These are phyloP conservation scores for Drosophila longiperda DNA, from an alignment of 2,888 invertebrate genomes.

Conservation along the genomic window DNA sequence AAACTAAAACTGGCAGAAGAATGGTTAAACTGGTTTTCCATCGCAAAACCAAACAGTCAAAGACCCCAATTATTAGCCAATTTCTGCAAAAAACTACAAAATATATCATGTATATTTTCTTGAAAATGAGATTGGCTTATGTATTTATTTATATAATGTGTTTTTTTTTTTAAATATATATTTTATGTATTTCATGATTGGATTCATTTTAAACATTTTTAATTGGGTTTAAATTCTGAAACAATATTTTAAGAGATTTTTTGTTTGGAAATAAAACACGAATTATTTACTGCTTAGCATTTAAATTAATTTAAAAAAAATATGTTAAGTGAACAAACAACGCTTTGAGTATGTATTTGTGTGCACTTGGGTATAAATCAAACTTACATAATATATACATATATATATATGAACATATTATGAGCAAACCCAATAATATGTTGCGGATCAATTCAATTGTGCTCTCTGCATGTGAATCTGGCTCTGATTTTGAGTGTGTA, in stretches of 20 bases:
- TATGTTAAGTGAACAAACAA: neutral
- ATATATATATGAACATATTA: neutral
- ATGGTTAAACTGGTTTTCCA: conserved; percentile 24
- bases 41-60: neutral
- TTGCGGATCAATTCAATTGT: neutral
- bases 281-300: neutral
- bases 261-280: neutral
- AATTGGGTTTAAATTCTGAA: neutral
- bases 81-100: neutral
- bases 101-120: neutral
- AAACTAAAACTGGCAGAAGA: conserved; percentile 2
- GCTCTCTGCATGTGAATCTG: conserved; percentile 4
- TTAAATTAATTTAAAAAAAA: neutral
- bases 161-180: neutral
- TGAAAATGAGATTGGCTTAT: neutral
- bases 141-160: neutral
- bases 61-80: neutral
- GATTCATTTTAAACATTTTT: neutral
- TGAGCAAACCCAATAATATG: neutral
- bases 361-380: too few relatives aligned
- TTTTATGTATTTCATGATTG: neutral
- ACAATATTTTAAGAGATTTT: neutral
- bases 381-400: neutral
- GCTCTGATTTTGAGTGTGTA: conserved; percentile 27
- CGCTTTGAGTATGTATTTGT: neutral